Conservation (phyloP, 1,140 invertebrate genomes). For the Macrocentrus cingulum region DNA sequence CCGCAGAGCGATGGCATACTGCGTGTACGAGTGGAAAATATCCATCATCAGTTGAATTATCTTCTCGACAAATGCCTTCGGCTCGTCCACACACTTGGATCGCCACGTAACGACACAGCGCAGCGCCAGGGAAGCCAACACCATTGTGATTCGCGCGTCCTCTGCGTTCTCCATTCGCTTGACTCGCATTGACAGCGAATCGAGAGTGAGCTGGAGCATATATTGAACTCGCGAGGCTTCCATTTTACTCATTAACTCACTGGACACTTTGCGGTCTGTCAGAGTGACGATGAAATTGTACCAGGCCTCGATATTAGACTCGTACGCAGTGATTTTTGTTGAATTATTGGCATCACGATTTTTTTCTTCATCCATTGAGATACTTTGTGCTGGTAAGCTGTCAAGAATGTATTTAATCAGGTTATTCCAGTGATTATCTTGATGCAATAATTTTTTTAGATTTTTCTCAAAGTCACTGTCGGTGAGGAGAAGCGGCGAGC, state of each 20-base stretch:
- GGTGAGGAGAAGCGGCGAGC: constrained; percentile 37
- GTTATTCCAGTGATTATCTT: constrained; percentile 44
- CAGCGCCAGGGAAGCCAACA: constrained; percentile 48
- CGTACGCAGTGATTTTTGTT: constrained; percentile 39
- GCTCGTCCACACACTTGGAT: constrained; percentile 41
- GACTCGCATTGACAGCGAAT: constrained; percentile 43
- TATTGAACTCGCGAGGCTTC: constrained; percentile 29
- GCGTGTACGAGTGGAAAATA: constrained; percentile 46
- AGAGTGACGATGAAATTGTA: constrained; percentile 53
- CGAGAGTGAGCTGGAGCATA: constrained; percentile 42
- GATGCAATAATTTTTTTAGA: constrained; percentile 49
- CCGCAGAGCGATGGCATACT: constrained; percentile 43
- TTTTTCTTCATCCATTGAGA: constrained; percentile 30
- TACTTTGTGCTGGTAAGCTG: constrained; percentile 28
- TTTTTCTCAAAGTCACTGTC: constrained; percentile 50
- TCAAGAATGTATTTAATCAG: constrained; percentile 47
- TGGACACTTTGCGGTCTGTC: constrained; percentile 47
- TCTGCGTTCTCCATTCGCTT: constrained; percentile 35
- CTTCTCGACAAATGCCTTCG: constrained; percentile 39
- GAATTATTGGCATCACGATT: not conserved
- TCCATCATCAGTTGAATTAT: constrained; percentile 48
- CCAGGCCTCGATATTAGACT: constrained; percentile 54
- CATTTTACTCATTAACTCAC: constrained; percentile 27
- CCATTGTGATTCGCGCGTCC: constrained; percentile 43
- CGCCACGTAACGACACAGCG: constrained; percentile 50